Percentiles rank a stretch among this genome's conserved stretches.
These are phyloP conservation scores for Mythimna lalbum DNA, from an alignment of 2,888 invertebrate genomes.

Conservation along the genomic window DNA sequence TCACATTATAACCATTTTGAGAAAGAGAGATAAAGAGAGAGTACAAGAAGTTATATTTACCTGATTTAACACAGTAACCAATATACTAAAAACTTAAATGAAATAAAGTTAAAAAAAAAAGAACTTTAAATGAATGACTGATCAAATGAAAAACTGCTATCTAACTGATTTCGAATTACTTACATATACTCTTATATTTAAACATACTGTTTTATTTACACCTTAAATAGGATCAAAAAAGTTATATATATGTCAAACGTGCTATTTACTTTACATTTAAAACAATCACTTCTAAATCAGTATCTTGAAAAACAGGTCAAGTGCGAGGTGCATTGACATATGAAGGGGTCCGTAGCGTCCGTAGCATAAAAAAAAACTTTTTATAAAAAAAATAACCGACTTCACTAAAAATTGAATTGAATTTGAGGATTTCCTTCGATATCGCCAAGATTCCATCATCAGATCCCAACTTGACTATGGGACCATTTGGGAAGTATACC, in stretches of 20 bases:
- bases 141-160: neutral
- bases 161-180: neutral
- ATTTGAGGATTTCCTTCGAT: no score
- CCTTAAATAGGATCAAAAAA: slow-evolving; percentile 4
- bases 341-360: neutral
- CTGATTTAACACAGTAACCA: neutral
- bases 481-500: no score
- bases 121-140: neutral
- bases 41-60: no score
- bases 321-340: no score
- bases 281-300: neutral
- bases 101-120: neutral
- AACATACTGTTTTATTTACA: neutral
- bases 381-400: no score
- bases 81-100: neutral
- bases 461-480: no score
- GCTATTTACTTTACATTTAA: slow-evolving; percentile 26
- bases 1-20: no score
- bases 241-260: neutral
- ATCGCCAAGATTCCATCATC: no score
- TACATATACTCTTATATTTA: neutral
- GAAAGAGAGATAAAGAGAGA: no score
- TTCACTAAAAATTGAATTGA: no score
- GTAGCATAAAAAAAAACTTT: no score
- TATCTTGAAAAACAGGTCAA: no score